Conservation (phyloP, 1,140 invertebrate genomes). For the Campoletis sonorensis region DNA sequence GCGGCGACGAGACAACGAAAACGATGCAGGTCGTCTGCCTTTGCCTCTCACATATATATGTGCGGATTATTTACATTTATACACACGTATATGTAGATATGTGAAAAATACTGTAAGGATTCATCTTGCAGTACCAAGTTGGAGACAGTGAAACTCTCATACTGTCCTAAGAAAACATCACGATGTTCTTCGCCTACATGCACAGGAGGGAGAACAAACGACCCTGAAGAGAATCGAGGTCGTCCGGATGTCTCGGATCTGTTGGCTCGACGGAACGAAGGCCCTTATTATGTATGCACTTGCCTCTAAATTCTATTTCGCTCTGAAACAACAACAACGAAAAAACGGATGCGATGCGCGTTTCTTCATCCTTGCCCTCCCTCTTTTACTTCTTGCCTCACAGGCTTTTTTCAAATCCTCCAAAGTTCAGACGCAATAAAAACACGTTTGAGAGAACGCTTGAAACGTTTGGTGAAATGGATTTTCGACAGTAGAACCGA, state of each 20-base stretch:
- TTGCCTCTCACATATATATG: not conserved
- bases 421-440: not conserved
- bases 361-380: not conserved
- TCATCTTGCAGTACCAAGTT: not conserved
- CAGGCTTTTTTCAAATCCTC: not conserved
- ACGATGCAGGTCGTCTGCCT: slow-evolving; percentile 41
- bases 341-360: not conserved
- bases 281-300: slow-evolving; percentile 45
- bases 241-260: slow-evolving; percentile 44
- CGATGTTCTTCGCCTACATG: not conserved
- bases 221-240: slow-evolving; percentile 45
- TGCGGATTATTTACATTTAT: not conserved
- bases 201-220: not conserved
- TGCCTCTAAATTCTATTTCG: slow-evolving; percentile 26
- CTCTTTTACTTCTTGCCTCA: not conserved
- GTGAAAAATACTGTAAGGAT: slow-evolving; percentile 9
- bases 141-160: not conserved
- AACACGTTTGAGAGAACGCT: not conserved
- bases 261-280: slow-evolving; percentile 38
- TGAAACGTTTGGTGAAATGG: not conserved
- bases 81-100: not conserved
- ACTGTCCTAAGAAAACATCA: slow-evolving; percentile 39
- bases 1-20: slow-evolving; percentile 10
- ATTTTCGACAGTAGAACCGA: not conserved
- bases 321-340: not conserved